Conservation (phyloP, 1,140 invertebrate species). For the Nylanderia fulva region DNA sequence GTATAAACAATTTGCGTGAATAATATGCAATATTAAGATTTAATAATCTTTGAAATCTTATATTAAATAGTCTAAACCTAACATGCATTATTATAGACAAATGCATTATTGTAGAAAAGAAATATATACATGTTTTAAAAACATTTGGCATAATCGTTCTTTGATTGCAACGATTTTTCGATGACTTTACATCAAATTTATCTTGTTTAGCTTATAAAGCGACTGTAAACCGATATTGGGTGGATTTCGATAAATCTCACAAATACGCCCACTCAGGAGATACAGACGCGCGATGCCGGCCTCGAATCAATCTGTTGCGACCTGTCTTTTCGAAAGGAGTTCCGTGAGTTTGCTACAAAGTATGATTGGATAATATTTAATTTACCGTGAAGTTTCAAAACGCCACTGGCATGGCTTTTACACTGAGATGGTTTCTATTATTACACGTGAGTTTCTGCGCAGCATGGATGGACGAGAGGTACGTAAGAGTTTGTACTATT, state of each 20-base stretch:
- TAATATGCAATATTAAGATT: too few species aligned
- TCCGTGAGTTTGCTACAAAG: conserved; percentile 4
- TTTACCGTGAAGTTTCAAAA: conserved; percentile 5
- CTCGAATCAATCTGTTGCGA: conserved; percentile 52
- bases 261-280: conserved; percentile 73
- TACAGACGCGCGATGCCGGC: conserved; percentile 14
- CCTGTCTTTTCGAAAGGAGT: conserved; percentile 30
- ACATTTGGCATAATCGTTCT: background rate
- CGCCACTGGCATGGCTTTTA: conserved; percentile 48
- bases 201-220: background rate
- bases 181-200: background rate
- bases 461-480: conserved; percentile 79
- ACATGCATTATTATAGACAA: too few species aligned
- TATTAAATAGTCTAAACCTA: too few species aligned
- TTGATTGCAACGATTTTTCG: background rate
- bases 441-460: conserved; percentile 60
- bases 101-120: too few species aligned
- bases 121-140: conserved; percentile 9
- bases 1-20: too few species aligned
- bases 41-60: too few species aligned
- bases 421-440: conserved; percentile 67
- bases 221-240: conserved; percentile 75
- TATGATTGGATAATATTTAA: conserved; percentile 61
- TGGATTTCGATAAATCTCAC: conserved; percentile 71
- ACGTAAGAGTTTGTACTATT: conserved; percentile 11